These are phyloP conservation scores for Rhinolophus sinicus DNA, from an alignment of 2,113 vertebrate genomes.

Conservation along the genomic window DNA sequence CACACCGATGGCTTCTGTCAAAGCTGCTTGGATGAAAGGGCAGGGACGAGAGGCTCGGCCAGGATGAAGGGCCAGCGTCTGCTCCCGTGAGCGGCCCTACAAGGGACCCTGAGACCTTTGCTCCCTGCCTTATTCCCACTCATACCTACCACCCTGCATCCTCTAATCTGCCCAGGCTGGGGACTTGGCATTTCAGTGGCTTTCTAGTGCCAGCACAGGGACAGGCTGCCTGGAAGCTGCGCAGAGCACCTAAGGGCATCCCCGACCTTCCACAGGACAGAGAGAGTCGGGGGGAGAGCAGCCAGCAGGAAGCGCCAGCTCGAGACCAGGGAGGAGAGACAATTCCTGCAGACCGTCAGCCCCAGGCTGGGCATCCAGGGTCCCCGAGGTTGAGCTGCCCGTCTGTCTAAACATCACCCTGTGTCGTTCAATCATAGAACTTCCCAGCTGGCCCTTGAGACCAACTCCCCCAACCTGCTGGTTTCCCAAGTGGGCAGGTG, in stretches of 20 bases:
- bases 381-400: rapidly evolving
- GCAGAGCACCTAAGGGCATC: rapidly evolving
- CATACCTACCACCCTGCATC: rapidly evolving
- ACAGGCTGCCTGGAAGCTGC: rapidly evolving
- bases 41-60: rapidly evolving
- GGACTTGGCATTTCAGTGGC: rapidly evolving
- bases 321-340: rapidly evolving
- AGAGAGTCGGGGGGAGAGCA: rapidly evolving
- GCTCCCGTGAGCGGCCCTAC: rapidly evolving
- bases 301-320: neutral
- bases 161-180: rapidly evolving
- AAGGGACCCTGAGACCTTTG: neutral
- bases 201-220: rapidly evolving
- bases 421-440: rapidly evolving
- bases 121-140: neutral
- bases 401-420: rapidly evolving
- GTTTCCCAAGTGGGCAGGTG: neutral
- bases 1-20: rapidly evolving
- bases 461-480: neutral
- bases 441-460: neutral
- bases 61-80: too few species aligned
- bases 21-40: rapidly evolving
- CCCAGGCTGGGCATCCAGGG: neutral
- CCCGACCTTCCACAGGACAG: rapidly evolving
- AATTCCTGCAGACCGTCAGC: rapidly evolving